These are phyloP conservation scores for Leptopilina clavipes DNA, from an alignment of 1,140 invertebrate species.

Conservation along the genomic window DNA sequence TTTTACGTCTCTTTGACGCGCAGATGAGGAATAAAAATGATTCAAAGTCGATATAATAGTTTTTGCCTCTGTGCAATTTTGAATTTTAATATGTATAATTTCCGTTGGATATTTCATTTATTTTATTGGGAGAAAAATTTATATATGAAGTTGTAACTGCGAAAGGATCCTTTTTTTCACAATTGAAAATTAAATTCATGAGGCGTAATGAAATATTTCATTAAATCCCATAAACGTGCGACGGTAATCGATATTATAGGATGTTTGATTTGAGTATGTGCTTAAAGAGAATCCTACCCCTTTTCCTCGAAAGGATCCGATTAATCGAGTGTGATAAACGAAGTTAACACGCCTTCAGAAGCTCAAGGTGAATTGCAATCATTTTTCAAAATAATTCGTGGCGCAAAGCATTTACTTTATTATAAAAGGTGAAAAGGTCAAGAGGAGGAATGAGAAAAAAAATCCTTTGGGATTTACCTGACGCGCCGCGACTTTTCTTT, in stretches of 20 bases:
- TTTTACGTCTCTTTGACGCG: not conserved
- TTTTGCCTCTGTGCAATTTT: too few relatives aligned
- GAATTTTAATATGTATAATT: too few relatives aligned
- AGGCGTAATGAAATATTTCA: slow-evolving; percentile 15
- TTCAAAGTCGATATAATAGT: too few relatives aligned
- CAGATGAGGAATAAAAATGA: not conserved
- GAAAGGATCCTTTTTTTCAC: not conserved
- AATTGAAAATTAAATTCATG: slow-evolving; percentile 11
- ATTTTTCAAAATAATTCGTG: slow-evolving; percentile 24
- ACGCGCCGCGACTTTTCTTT: not conserved
- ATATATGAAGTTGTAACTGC: not conserved
- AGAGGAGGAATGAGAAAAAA: not conserved
- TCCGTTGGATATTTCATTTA: too few relatives aligned
- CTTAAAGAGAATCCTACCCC: slow-evolving; percentile 1
- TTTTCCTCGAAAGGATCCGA: slow-evolving; percentile 20
- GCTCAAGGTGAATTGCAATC: slow-evolving; percentile 6
- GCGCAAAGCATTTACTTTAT: not conserved
- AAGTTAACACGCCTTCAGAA: not conserved
- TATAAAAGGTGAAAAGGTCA: slow-evolving; percentile 7
- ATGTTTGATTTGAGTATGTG: not conserved
- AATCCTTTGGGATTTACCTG: not conserved
- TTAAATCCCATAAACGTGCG: not conserved
- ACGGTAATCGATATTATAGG: not conserved
- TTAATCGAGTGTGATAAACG: slow-evolving; percentile 26
- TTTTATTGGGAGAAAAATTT: too few relatives aligned